These are phyloP conservation scores for Corythoichthys intestinalis DNA, from an alignment of 2,113 vertebrate species.

Conservation along the genomic window DNA sequence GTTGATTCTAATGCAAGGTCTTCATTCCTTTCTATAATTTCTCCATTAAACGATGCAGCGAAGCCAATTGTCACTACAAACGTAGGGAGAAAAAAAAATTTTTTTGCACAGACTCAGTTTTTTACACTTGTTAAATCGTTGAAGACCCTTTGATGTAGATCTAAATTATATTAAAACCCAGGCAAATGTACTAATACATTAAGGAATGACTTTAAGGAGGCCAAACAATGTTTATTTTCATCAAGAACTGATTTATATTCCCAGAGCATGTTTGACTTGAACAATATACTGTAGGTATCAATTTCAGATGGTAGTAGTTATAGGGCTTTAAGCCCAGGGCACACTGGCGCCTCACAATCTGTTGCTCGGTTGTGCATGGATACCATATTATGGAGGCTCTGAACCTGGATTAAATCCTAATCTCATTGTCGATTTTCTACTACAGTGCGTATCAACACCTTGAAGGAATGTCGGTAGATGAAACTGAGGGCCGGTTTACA, in stretches of 20 bases:
- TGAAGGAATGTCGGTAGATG: no score
- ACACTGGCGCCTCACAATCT: conserved; percentile 35
- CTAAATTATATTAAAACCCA: neutral
- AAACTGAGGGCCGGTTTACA: no score
- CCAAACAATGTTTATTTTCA: conserved; percentile 63
- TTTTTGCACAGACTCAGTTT: conserved; percentile 28
- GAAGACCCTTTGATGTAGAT: conserved; percentile 24
- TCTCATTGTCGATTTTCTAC: conserved; percentile 51
- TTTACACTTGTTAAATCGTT: conserved; percentile 26
- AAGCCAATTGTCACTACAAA: conserved; percentile 14
- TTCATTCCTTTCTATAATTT: conserved; percentile 12
- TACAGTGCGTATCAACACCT: neutral
- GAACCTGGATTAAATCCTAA: conserved; percentile 60
- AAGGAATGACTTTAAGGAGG: conserved; percentile 42
- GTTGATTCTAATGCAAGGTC: conserved; percentile 25
- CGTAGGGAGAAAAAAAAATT: conserved; percentile 47
- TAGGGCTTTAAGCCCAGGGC: conserved; percentile 47
- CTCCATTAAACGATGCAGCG: conserved; percentile 17
- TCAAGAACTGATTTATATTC: conserved; percentile 60
- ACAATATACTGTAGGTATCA: conserved; percentile 51
- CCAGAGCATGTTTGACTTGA: conserved; percentile 53
- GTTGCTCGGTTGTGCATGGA: conserved; percentile 51
- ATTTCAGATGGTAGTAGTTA: conserved; percentile 65
- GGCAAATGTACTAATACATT: no score
- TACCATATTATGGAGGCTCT: conserved; percentile 58